Percentiles rank a stretch among this genome's conserved stretches.
Conservation (phyloP, 2,113 vertebrate species). For the Engystomops pustulosus region DNA sequence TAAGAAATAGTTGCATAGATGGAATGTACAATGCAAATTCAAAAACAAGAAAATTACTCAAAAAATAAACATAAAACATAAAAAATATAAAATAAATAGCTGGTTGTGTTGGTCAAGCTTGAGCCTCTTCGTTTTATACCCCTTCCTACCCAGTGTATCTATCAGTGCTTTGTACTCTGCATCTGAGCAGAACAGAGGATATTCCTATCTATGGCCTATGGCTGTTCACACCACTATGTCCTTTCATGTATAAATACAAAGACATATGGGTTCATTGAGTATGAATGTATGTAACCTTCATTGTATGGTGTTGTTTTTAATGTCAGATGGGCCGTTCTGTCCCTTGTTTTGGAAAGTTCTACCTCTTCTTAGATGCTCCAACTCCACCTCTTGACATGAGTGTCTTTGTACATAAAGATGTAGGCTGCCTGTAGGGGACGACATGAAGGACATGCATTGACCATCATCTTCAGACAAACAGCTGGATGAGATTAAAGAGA, state of each 20-base stretch:
- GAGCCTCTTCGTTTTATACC: background rate
- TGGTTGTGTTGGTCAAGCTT: background rate
- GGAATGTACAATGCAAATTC: too few relatives aligned
- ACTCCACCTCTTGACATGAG: conserved; percentile 51
- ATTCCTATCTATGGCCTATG: background rate
- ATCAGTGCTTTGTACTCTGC: conserved; percentile 3
- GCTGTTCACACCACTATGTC: background rate
- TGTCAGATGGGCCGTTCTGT: background rate
- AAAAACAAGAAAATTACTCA: background rate
- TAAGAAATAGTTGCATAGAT: too few relatives aligned
- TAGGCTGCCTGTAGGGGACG: background rate
- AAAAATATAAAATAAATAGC: background rate
- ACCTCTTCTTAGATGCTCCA: conserved; percentile 16
- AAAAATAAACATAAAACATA: background rate
- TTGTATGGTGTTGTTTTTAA: background rate
- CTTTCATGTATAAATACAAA: conserved; percentile 15
- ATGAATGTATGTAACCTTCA: background rate
- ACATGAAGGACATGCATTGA: conserved; percentile 47
- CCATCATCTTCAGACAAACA: conserved; percentile 31
- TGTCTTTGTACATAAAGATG: conserved; percentile 22
- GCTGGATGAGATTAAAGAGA: conserved; percentile 40
- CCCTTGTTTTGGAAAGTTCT: background rate
- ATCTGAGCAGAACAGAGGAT: background rate
- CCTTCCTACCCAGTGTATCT: background rate
- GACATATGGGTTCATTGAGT: conserved; percentile 1